Conservation (phyloP, 2,113 vertebrate genomes). For the Chamaetylas fuelleborni region DNA sequence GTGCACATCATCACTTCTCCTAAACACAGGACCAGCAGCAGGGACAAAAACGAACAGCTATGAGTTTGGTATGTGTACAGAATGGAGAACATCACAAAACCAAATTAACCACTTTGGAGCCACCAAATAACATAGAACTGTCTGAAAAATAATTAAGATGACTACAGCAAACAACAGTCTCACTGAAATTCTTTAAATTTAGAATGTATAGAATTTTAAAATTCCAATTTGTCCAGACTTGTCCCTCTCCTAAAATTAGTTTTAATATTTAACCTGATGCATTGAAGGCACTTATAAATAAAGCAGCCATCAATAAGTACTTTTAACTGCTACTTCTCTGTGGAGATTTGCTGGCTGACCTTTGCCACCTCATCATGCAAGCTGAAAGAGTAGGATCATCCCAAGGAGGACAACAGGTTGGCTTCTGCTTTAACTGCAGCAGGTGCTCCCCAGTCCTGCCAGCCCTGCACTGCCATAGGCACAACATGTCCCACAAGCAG, state of each 20-base stretch:
- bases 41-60: not conserved
- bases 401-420: not conserved
- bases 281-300: not conserved
- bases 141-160: not conserved
- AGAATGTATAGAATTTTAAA: not conserved
- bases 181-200: not conserved
- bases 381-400: not conserved
- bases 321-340: not conserved
- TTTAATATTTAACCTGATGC: not conserved
- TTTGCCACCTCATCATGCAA: not conserved
- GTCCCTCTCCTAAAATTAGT: not conserved
- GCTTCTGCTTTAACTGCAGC: not conserved
- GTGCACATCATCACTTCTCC: not conserved
- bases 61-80: accelerated
- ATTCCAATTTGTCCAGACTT: not conserved
- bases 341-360: not conserved
- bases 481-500: not conserved
- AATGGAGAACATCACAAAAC: not conserved
- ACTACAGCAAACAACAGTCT: not conserved
- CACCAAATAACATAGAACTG: not conserved
- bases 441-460: accelerated
- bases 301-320: not conserved
- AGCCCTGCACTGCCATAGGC: not conserved
- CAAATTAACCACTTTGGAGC: not conserved
- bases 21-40: not conserved